Evolutionary conservation across 2,888 invertebrate genomes (phyloP).

Genomic region (Corbicula japonica): DNA sequence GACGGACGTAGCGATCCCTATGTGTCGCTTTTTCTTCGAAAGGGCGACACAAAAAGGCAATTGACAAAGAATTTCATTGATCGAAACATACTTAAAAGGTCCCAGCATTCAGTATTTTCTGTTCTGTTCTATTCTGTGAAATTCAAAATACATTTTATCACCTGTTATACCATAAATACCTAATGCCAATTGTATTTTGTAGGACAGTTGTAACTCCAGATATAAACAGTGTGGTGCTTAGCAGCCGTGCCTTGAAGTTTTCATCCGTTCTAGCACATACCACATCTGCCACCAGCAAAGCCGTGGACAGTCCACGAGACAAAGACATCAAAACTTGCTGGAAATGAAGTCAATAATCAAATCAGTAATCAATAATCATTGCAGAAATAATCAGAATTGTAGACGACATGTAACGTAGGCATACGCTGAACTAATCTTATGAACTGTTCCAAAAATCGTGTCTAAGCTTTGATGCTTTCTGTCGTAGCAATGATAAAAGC

Average conservation of each 20-base stretch:
- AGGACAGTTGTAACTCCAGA: constrained; percentile 67
- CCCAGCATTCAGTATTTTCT: too few species aligned
- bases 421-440: not conserved
- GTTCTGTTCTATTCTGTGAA: too few species aligned
- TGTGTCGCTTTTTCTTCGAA: too few species aligned
- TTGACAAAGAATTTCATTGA: too few species aligned
- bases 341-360: constrained; percentile 8
- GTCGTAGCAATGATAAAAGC: not conserved
- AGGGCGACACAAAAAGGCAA: too few species aligned
- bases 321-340: constrained; percentile 70
- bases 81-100: too few species aligned
- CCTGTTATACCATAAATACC: too few species aligned
- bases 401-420: too few species aligned
- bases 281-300: constrained; percentile 63
- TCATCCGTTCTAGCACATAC: constrained; percentile 66
- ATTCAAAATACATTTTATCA: too few species aligned
- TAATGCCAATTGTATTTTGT: constrained; percentile 64
- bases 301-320: constrained; percentile 60
- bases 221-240: constrained; percentile 67
- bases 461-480: not conserved
- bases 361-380: not conserved
- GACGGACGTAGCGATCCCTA: too few species aligned
- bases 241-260: constrained; percentile 58
- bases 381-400: not conserved
- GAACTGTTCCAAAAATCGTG: not conserved